Percentiles rank a stretch among this genome's conserved stretches.
Conservation (phyloP, 1,140 invertebrate genomes). For the Lepidurus apus region DNA sequence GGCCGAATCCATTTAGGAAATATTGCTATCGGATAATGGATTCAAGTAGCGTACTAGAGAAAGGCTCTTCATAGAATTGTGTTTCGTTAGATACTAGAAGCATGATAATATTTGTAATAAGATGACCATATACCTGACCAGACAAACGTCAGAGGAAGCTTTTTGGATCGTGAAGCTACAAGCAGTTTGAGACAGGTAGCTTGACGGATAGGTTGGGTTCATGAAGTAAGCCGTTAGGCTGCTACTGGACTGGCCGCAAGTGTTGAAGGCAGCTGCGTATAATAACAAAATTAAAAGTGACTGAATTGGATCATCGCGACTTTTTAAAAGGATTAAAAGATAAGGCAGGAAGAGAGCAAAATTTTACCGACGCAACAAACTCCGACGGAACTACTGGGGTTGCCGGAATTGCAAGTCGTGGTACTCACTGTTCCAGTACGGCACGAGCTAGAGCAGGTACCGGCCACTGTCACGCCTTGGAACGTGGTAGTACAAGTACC, state of each 20-base stretch:
- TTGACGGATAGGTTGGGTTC: not conserved
- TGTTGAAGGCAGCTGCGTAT: not conserved
- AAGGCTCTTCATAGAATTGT: not conserved
- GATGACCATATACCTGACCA: not conserved
- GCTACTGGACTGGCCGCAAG: not conserved
- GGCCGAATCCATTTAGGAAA: too few species aligned
- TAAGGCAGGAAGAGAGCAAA: not conserved
- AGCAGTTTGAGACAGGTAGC: not conserved
- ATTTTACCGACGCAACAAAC: not conserved
- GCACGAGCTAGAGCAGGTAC: not conserved
- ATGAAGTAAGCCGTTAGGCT: not conserved
- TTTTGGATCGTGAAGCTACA: not conserved
- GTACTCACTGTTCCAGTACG: not conserved
- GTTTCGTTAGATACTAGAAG: not conserved
- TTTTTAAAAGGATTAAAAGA: not conserved
- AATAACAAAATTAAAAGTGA: not conserved
- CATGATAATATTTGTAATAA: too few species aligned
- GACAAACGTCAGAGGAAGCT: not conserved
- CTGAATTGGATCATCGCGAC: not conserved
- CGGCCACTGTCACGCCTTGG: not conserved
- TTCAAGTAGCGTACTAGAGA: not conserved
- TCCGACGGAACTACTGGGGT: not conserved
- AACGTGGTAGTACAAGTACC: not conserved
- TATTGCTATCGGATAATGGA: too few species aligned
- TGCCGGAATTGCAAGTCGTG: not conserved